Conservation (phyloP, 2,797 vertebrate genomes). For the Chelonia mydas region DNA sequence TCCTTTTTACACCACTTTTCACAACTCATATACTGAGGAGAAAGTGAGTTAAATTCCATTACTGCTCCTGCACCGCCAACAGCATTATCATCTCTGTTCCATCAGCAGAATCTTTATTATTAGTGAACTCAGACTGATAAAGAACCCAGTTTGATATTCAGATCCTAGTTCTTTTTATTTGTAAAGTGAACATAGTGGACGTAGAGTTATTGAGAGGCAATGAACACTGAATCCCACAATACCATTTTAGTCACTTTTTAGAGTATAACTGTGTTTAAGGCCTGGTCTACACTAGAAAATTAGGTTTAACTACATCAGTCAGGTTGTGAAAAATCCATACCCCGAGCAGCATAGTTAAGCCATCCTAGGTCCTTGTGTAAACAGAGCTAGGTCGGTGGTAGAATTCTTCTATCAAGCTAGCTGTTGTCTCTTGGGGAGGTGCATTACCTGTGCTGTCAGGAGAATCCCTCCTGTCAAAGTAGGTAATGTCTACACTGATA, state of each 20-base stretch:
- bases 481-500: not conserved
- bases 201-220: not conserved
- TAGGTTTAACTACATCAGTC: not conserved
- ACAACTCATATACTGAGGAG: not conserved
- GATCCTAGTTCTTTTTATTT: not conserved
- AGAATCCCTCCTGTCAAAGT: not conserved
- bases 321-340: too few relatives aligned
- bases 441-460: not conserved
- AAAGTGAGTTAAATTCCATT: not conserved
- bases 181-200: not conserved
- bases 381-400: not conserved
- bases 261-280: not conserved
- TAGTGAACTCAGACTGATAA: not conserved
- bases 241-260: not conserved
- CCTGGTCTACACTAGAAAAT: not conserved
- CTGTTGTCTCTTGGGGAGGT: not conserved
- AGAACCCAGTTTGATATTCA: not conserved
- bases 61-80: not conserved
- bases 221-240: not conserved
- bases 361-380: not conserved
- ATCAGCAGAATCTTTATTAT: not conserved
- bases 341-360: not conserved
- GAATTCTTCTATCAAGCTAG: not conserved
- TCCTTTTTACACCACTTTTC: not conserved
- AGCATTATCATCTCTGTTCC: not conserved